A percentile compares a stretch with the other conserved stretches of the same genome.
phyloP scores from a whole-genome alignment of 1,140 invertebrate species.

The Drosophila lowei region DNA sequence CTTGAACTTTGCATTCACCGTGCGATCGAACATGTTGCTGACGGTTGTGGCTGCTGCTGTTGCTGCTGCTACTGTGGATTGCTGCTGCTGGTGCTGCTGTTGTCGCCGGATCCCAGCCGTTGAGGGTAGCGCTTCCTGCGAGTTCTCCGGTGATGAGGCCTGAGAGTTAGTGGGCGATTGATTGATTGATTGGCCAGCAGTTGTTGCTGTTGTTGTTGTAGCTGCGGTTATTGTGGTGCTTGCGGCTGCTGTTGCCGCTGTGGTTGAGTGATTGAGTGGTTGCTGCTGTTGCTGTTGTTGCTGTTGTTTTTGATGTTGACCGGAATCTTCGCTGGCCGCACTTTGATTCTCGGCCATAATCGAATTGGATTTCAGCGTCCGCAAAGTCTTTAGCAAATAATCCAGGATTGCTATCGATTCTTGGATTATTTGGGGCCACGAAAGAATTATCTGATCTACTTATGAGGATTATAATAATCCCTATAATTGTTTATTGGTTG shows the following conservation, averaged over 20 bases:
- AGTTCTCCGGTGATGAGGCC: conserved; percentile 74
- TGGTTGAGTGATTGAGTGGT: conserved; percentile 46
- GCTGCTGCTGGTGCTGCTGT: conserved; percentile 30
- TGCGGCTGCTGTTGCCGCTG: conserved; percentile 55
- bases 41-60: conserved; percentile 34
- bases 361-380: conserved; percentile 81
- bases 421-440: conserved; percentile 62
- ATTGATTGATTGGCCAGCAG: conserved; percentile 8
- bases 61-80: conserved; percentile 21
- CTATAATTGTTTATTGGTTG: too few relatives aligned
- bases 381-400: conserved; percentile 83
- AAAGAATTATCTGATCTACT: background rate
- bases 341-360: conserved; percentile 83
- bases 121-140: conserved; percentile 61
- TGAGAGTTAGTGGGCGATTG: conserved; percentile 67
- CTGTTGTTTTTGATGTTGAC: conserved; percentile 74
- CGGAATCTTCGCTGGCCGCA: conserved; percentile 82
- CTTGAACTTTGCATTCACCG: conserved; percentile 71
- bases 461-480: too few relatives aligned
- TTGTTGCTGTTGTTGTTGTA: conserved; percentile 35
- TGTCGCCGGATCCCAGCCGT: conserved; percentile 27
- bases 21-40: conserved; percentile 75
- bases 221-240: conserved; percentile 7
- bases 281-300: conserved; percentile 69
- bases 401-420: conserved; percentile 75